Evolutionary conservation across 1,140 invertebrate genomes (phyloP).

Genomic region (Coptotermes formosanus): DNA sequence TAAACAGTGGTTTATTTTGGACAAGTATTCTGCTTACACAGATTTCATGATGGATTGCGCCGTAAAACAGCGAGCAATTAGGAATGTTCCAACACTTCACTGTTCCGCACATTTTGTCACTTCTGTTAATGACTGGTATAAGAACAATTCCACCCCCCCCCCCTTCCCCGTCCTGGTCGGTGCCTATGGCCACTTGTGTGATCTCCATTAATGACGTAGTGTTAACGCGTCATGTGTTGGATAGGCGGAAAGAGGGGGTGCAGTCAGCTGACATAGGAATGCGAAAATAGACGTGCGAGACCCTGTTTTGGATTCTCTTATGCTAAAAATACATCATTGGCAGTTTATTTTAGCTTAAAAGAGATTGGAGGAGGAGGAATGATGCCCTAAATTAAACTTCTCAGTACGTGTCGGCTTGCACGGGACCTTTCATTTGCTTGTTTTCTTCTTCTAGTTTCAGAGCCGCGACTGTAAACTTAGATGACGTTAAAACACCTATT

Average conservation of each 20-base stretch:
- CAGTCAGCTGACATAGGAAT: slow-evolving; percentile 14
- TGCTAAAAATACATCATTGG: not conserved
- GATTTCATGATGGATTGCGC: not conserved
- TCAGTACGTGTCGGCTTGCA: not conserved
- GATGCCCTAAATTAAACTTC: not conserved
- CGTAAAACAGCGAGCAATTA: not conserved
- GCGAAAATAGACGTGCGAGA: not conserved
- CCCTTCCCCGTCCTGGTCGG: no score
- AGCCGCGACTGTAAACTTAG: not conserved
- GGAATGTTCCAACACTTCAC: not conserved
- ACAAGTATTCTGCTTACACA: not conserved
- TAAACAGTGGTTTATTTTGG: not conserved
- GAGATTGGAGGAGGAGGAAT: not conserved
- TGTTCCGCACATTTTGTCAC: not conserved
- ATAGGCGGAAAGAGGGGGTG: not conserved
- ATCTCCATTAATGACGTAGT: not conserved
- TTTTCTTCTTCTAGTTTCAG: not conserved
- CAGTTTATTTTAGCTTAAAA: not conserved
- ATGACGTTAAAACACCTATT: not conserved
- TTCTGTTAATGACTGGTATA: not conserved
- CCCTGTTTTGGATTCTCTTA: not conserved
- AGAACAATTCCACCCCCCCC: not conserved
- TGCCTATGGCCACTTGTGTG: not conserved
- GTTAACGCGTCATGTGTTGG: not conserved
- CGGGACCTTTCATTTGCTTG: not conserved